Evolutionary conservation across 2,797 vertebrate genomes (phyloP).

Genomic region (Takifugu rubripes): DNA sequence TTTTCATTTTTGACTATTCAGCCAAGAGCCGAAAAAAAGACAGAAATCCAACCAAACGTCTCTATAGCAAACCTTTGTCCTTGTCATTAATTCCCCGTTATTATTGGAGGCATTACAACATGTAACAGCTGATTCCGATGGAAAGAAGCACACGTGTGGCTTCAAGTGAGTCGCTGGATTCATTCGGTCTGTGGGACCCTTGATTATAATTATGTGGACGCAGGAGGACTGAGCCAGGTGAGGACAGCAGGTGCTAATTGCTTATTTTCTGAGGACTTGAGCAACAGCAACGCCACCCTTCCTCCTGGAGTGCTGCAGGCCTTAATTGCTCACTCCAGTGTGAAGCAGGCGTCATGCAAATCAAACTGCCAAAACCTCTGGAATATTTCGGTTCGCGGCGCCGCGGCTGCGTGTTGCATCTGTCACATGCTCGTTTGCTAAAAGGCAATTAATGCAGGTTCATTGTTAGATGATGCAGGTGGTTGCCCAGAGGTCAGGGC

Average conservation of each 20-base stretch:
- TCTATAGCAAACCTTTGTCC: no score
- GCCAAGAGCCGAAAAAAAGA: no score
- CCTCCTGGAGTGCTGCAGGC: slow-evolving; percentile 38
- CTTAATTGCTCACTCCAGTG: slow-evolving; percentile 59
- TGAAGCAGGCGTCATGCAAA: slow-evolving; percentile 49
- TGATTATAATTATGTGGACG: no score
- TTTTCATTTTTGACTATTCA: no score
- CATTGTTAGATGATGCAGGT: not conserved
- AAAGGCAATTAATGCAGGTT: slow-evolving; percentile 53
- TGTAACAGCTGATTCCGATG: no score
- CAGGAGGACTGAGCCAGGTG: slow-evolving; percentile 1
- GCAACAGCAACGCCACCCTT: slow-evolving; percentile 19
- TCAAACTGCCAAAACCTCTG: slow-evolving; percentile 51
- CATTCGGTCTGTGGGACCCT: no score
- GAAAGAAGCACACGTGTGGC: no score
- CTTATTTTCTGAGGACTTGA: slow-evolving; percentile 36
- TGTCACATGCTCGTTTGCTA: slow-evolving; percentile 39
- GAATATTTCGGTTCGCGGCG: slow-evolving; percentile 3
- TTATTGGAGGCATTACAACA: no score
- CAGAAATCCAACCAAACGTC: no score
- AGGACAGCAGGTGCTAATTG: slow-evolving; percentile 57
- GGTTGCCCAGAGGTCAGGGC: no score
- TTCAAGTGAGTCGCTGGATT: no score
- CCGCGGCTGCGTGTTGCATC: slow-evolving; percentile 43
- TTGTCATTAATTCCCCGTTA: not conserved